phyloP scores from a whole-genome alignment of 2,888 invertebrate genomes.

The Drosophila seclusa region DNA sequence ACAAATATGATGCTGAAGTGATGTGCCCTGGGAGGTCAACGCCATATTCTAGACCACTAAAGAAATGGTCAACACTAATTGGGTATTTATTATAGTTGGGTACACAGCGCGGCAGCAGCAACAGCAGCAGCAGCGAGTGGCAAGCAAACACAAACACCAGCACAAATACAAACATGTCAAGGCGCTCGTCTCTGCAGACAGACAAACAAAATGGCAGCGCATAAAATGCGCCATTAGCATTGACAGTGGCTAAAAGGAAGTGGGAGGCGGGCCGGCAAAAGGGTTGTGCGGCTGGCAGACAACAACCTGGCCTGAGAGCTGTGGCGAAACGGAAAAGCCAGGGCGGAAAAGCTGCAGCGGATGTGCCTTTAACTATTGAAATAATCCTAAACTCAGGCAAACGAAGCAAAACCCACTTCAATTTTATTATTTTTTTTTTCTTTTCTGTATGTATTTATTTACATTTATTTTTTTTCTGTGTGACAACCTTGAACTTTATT shows the following conservation, averaged over 20 bases:
- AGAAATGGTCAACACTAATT: slow-evolving; percentile 76
- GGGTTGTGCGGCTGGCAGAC: slow-evolving; percentile 18
- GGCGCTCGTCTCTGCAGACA: slow-evolving; percentile 55
- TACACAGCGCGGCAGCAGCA: slow-evolving; percentile 9
- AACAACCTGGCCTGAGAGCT: slow-evolving; percentile 21
- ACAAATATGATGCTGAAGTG: slow-evolving; percentile 26
- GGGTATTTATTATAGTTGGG: slow-evolving; percentile 69
- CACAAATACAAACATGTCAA: slow-evolving; percentile 69
- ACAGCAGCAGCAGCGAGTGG: slow-evolving; percentile 8
- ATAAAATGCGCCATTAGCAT: slow-evolving; percentile 76
- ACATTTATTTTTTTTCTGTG: slow-evolving; percentile 39
- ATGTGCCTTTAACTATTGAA: slow-evolving; percentile 75
- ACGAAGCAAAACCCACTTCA: slow-evolving; percentile 37
- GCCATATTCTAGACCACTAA: slow-evolving; percentile 62
- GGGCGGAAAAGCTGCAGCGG: slow-evolving; percentile 77
- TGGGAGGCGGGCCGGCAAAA: slow-evolving; percentile 9
- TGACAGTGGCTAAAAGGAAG: slow-evolving; percentile 26
- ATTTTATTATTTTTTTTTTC: slow-evolving; percentile 16
- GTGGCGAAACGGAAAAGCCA: slow-evolving; percentile 36
- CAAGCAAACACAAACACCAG: slow-evolving; percentile 54
- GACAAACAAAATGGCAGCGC: slow-evolving; percentile 66
- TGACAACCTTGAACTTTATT: slow-evolving; percentile 59
- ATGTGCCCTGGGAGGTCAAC: not conserved
- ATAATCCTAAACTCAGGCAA: slow-evolving; percentile 62
- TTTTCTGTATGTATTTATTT: slow-evolving; percentile 49